Percentiles rank a stretch among this genome's conserved stretches.
phyloP scores from a whole-genome alignment of 2,797 vertebrate genomes.

The Vespertilio murinus region DNA sequence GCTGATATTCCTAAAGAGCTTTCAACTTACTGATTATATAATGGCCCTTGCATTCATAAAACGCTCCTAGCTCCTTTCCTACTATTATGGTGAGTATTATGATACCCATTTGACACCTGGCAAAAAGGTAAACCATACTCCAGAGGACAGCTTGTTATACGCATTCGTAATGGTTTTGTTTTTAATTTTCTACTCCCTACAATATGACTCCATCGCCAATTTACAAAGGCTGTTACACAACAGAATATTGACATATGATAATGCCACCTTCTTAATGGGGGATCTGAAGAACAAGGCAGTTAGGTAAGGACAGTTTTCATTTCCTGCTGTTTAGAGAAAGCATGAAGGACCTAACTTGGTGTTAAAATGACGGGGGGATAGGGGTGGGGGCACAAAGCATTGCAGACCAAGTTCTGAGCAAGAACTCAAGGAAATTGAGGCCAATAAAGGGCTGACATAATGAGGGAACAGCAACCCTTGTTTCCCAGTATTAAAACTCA shows the following conservation, averaged over 20 bases:
- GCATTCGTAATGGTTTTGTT: not conserved
- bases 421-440: not conserved
- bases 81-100: not conserved
- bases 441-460: not conserved
- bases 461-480: not conserved
- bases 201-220: not conserved
- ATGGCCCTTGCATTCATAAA: not conserved
- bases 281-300: not conserved
- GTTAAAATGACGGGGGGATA: not conserved
- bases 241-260: not conserved
- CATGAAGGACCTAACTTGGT: not conserved
- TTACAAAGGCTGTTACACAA: not conserved
- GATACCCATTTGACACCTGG: not conserved
- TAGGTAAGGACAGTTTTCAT: not conserved
- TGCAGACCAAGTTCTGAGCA: not conserved
- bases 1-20: not conserved
- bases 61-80: not conserved
- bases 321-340: slow-evolving; percentile 5
- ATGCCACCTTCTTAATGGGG: not conserved
- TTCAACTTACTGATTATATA: not conserved
- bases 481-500: not conserved
- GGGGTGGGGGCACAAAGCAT: too few species aligned
- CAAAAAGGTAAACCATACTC: not conserved
- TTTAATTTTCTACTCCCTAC: not conserved
- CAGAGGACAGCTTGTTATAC: not conserved